These are phyloP conservation scores for Odontamblyopus lacepedii DNA, from an alignment of 2,797 vertebrate species.

Conservation along the genomic window DNA sequence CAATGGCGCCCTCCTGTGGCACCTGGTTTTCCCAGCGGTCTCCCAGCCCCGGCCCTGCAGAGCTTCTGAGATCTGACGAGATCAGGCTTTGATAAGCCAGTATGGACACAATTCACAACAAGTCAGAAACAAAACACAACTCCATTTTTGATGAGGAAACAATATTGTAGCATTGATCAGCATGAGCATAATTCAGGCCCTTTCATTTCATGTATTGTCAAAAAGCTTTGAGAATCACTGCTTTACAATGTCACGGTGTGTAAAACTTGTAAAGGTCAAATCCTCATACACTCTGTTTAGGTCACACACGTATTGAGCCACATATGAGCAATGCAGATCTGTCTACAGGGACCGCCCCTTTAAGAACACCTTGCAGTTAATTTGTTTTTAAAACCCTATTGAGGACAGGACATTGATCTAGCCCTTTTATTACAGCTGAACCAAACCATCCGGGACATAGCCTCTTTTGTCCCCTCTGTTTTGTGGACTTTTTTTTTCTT, in stretches of 20 bases:
- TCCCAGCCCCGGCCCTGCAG: too few species aligned
- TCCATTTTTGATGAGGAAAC: too few species aligned
- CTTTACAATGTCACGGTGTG: not conserved
- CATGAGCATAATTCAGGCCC: too few species aligned
- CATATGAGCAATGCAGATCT: conserved; percentile 67
- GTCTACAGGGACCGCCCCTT: conserved; percentile 24
- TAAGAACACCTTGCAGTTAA: conserved; percentile 9
- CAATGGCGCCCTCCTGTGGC: too few species aligned
- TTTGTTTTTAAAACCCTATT: not conserved
- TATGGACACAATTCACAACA: too few species aligned
- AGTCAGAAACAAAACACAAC: too few species aligned
- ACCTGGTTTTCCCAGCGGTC: too few species aligned
- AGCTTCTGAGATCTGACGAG: too few species aligned
- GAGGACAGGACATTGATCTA: conserved; percentile 23
- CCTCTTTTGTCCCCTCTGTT: conserved; percentile 58
- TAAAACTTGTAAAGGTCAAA: conserved; percentile 47
- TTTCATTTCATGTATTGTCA: too few species aligned
- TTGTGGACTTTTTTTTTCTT: conserved; percentile 67
- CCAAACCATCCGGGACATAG: conserved; percentile 49
- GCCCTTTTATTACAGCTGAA: not conserved
- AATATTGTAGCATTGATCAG: too few species aligned
- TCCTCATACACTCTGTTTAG: conserved; percentile 21
- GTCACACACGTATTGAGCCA: conserved; percentile 48
- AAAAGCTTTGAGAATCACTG: not conserved
- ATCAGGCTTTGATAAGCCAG: too few species aligned